phyloP scores from a whole-genome alignment of 92 coral and sea anemone species.

The Epizoanthus fatuus region DNA sequence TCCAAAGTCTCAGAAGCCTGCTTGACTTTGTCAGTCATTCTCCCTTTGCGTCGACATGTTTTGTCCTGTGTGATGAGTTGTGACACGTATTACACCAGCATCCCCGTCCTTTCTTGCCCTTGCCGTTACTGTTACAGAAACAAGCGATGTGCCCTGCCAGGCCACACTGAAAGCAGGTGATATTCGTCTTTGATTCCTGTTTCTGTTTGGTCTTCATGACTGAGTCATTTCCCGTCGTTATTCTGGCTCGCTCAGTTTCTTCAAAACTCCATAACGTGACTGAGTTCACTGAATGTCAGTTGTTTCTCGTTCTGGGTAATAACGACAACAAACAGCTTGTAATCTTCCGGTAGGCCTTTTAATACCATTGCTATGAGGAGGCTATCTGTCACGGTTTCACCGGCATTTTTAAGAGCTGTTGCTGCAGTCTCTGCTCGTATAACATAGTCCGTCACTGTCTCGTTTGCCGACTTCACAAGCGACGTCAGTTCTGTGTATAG shows the following conservation, averaged over 20 bases:
- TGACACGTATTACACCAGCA: conserved; percentile 43
- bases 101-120: conserved; percentile 3
- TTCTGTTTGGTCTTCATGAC: too few species aligned
- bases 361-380: too few species aligned
- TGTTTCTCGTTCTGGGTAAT: conserved; percentile 49
- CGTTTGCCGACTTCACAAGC: conserved; percentile 20
- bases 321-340: conserved; percentile 49
- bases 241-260: not conserved
- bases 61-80: conserved; percentile 32
- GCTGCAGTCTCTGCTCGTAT: conserved; percentile 64
- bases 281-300: conserved; percentile 51
- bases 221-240: too few species aligned
- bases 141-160: conserved; percentile 16
- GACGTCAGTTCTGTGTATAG: conserved; percentile 57
- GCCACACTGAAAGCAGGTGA: conserved; percentile 32
- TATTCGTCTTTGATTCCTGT: too few species aligned
- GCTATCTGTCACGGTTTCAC: not conserved
- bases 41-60: conserved; percentile 29
- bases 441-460: conserved; percentile 53
- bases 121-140: not conserved
- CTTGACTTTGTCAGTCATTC: conserved; percentile 28
- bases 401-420: conserved; percentile 52
- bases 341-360: not conserved
- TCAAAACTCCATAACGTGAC: conserved; percentile 20
- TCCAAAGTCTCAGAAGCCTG: conserved; percentile 26